Conservation (phyloP, 2,888 invertebrate genomes). For the Rhodophaea formosa region DNA sequence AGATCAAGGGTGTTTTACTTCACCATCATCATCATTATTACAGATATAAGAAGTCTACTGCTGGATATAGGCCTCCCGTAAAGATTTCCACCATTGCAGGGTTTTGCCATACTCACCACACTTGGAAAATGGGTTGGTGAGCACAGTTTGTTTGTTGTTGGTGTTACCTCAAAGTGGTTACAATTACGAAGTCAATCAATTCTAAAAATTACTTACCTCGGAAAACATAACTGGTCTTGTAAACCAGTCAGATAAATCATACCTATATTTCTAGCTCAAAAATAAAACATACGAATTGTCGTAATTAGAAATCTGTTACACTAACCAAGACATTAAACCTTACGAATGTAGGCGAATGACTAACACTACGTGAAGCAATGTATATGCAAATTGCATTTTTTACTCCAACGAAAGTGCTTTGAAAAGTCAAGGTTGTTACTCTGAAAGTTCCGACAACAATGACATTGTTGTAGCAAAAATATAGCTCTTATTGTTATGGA, state of each 20-base stretch:
- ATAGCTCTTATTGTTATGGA: not conserved
- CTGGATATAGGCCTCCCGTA: too few relatives aligned
- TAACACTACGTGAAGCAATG: constrained; percentile 34
- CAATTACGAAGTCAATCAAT: too few relatives aligned
- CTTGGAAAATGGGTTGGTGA: too few relatives aligned
- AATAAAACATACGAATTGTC: not conserved
- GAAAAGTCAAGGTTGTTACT: constrained; percentile 41
- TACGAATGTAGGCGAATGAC: constrained; percentile 25
- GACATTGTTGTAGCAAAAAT: constrained; percentile 1
- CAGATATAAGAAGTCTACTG: too few relatives aligned
- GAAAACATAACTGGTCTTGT: not conserved
- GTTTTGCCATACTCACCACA: too few relatives aligned
- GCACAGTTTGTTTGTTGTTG: too few relatives aligned
- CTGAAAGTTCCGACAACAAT: constrained; percentile 28
- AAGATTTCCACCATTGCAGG: too few relatives aligned
- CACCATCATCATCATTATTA: too few relatives aligned
- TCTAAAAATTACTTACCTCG: not conserved
- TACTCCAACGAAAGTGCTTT: constrained; percentile 36
- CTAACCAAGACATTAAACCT: constrained; percentile 10
- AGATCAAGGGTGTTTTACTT: too few relatives aligned
- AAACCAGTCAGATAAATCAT: not conserved
- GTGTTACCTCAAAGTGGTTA: too few relatives aligned
- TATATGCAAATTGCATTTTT: constrained; percentile 30
- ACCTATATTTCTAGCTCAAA: not conserved
- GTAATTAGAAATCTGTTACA: constrained; percentile 11